Base-by-base conservation (phyloP, 2,888 invertebrate genomes). In the Plebejus anna region DNA sequence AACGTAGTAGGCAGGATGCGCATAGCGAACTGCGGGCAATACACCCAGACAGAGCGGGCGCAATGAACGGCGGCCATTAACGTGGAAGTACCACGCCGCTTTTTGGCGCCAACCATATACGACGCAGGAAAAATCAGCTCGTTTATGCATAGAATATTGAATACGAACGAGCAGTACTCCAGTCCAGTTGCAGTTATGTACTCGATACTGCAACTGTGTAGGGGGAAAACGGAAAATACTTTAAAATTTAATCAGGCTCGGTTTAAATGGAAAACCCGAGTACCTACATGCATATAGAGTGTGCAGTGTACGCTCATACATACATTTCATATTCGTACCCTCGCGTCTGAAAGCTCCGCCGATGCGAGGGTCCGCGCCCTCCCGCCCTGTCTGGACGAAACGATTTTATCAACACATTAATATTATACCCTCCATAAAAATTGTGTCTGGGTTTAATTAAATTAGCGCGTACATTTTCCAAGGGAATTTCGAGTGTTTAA, bases 1-100 rank as follows among this genome's bases (percentile, higher is more conserved):
- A 85, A 83, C 87, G 89, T 89, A 90, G 90, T 88, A 90, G 89
- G 89, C 93, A 92, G 92, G 92, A 92, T 92, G 91, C 90, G 91
- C 90, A 90, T 90, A 89, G 89, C 89, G 87, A 85, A 85, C 84
- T 85, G 87, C 91, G 92, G 93, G 87, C 94, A 92, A 94, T 93
- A 93, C 94, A 91, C 94, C 89, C 92, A 22, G 22, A 85, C 76
- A 76, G 42, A 85, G 86, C 87, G 90, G 84, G 93, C 92, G 91
- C 93, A 93, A 90, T 93, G 93, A 92, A 93, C 93, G 91, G 83
- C 88, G 85, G 87, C 89, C 88, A 89, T 89, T 89, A 89, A 88
- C 84, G 87, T 90, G 84, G 88, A 89, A 88, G 87, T 87, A 88
- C 87, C 88, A 85, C 84, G 87, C 87, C 85, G 86, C 87, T 85